Conservation (phyloP, 2,113 vertebrate genomes). For the Procapra przewalskii region DNA sequence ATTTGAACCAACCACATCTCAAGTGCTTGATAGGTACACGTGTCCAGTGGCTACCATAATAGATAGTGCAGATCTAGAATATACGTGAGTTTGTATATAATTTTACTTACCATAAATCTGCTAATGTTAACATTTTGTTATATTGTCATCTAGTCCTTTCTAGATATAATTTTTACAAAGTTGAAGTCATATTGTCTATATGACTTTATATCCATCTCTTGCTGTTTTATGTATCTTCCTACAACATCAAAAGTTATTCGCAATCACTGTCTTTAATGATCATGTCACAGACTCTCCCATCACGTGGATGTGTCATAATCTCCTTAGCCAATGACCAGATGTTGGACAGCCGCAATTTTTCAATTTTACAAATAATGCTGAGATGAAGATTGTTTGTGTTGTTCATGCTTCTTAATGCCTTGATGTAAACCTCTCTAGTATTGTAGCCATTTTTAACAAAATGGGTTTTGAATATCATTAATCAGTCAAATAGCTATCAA, state of each 20-base stretch:
- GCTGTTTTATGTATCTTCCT: background rate
- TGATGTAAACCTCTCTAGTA: background rate
- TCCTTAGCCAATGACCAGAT: background rate
- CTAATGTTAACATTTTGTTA: background rate
- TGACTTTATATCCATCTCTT: background rate
- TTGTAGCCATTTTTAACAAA: slow-evolving; percentile 20
- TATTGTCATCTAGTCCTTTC: background rate
- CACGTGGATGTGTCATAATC: background rate
- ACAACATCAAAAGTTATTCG: background rate
- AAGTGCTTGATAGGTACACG: background rate
- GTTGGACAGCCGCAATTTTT: background rate
- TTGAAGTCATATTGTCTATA: background rate
- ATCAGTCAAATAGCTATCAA: background rate
- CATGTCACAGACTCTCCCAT: background rate
- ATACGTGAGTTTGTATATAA: background rate
- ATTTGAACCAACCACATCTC: background rate
- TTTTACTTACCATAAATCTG: background rate
- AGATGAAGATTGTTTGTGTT: background rate
- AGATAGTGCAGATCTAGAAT: background rate
- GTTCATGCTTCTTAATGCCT: background rate
- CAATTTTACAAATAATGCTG: background rate
- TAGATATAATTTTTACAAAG: background rate
- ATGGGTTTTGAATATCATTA: background rate
- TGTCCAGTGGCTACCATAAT: background rate
- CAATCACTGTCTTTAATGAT: background rate